phyloP scores from a whole-genome alignment of 2,888 invertebrate species.

The Drosophila neotestacea region DNA sequence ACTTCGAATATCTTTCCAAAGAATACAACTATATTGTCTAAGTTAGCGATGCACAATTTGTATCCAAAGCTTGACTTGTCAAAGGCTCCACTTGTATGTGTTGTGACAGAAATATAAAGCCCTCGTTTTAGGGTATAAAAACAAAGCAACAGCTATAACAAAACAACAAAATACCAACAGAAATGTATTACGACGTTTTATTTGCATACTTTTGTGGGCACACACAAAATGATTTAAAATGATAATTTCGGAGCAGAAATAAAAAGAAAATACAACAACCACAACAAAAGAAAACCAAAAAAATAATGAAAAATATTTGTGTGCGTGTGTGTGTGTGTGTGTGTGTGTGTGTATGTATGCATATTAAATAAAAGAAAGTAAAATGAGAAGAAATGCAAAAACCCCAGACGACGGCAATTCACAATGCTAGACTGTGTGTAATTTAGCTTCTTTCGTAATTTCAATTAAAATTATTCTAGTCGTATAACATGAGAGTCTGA shows the following conservation, averaged over 20 bases:
- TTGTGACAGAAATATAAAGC: slow-evolving; percentile 14
- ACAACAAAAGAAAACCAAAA: slow-evolving; percentile 13
- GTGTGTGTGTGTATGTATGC: neutral
- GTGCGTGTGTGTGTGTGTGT: neutral
- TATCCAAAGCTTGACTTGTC: neutral
- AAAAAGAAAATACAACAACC: slow-evolving; percentile 15
- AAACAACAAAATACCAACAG: slow-evolving; percentile 27
- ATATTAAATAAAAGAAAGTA: neutral
- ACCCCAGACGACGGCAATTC: slow-evolving; percentile 14
- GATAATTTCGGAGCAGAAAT: slow-evolving; percentile 60
- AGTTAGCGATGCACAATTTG: neutral
- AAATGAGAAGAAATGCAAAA: slow-evolving; percentile 14
- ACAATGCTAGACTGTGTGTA: slow-evolving; percentile 41
- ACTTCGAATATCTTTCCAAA: neutral
- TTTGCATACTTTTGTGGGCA: slow-evolving; percentile 73
- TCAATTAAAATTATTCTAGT: slow-evolving; percentile 77
- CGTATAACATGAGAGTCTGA: slow-evolving; percentile 27
- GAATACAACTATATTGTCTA: neutral
- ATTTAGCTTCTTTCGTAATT: slow-evolving; percentile 71
- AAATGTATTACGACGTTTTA: slow-evolving; percentile 70
- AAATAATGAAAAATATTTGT: no score
- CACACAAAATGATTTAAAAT: slow-evolving; percentile 78
- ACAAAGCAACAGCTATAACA: slow-evolving; percentile 26
- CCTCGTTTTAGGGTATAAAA: slow-evolving; percentile 39
- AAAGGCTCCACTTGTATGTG: neutral